Percentiles rank a stretch among this genome's conserved stretches.
phyloP scores from a whole-genome alignment of 92 coral and sea anemone species.

The Blastomussa wellsi region DNA sequence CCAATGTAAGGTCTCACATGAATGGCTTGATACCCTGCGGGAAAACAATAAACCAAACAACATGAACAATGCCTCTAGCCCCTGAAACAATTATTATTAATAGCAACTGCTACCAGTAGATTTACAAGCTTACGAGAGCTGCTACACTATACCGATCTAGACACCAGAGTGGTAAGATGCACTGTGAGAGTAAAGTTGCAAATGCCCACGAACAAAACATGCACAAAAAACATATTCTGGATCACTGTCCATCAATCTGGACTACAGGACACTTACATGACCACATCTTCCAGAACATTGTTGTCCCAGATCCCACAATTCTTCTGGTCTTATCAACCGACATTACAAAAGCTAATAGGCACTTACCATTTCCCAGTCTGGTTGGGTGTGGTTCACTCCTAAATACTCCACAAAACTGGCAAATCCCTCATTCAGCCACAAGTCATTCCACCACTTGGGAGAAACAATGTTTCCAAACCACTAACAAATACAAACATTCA shows the following conservation, averaged over 20 bases:
- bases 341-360: not conserved
- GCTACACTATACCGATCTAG: too few relatives aligned
- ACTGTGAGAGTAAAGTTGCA: not conserved
- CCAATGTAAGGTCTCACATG: too few relatives aligned
- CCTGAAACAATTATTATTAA: too few relatives aligned
- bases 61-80: too few relatives aligned
- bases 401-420: constrained; percentile 94
- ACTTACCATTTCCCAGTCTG: constrained; percentile 95
- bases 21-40: too few relatives aligned
- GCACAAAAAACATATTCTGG: too few relatives aligned
- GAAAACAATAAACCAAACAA: too few relatives aligned
- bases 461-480: constrained; percentile 99
- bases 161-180: not conserved
- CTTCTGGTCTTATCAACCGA: not conserved
- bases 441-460: constrained; percentile 97
- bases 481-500: constrained; percentile 30
- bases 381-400: constrained; percentile 80
- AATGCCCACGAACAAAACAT: not conserved
- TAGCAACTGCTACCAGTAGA: too few relatives aligned
- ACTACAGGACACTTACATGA: not conserved
- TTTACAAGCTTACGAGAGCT: too few relatives aligned
- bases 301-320: not conserved
- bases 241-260: too few relatives aligned
- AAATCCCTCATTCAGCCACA: constrained; percentile 97
- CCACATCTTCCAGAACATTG: not conserved